Conservation (phyloP, 1,140 invertebrate species). For the Drosophila yakuba region DNA sequence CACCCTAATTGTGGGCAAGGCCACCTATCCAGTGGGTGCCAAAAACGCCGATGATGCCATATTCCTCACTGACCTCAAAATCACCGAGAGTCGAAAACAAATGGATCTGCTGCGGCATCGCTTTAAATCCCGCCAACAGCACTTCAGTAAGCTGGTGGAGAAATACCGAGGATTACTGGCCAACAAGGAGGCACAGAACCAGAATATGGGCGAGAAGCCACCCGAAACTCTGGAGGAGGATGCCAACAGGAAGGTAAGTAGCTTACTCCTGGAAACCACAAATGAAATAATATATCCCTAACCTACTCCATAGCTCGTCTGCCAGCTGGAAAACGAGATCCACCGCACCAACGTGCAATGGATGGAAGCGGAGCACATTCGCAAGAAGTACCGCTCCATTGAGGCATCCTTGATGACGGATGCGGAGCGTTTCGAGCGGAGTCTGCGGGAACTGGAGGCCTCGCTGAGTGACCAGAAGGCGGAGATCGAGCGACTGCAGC, state of each 20-base stretch:
- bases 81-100: constrained; percentile 90
- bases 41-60: constrained; percentile 87
- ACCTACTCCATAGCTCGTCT: constrained; percentile 86
- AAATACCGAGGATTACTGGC: constrained; percentile 86
- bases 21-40: constrained; percentile 80
- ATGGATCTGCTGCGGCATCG: constrained; percentile 90
- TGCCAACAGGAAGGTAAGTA: constrained; percentile 73
- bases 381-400: constrained; percentile 91
- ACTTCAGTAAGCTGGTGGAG: constrained; percentile 86
- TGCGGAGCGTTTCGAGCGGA: constrained; percentile 90
- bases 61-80: constrained; percentile 89
- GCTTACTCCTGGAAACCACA: not conserved
- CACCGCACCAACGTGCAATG: constrained; percentile 91
- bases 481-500: constrained; percentile 90
- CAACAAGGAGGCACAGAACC: constrained; percentile 83
- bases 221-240: constrained; percentile 85
- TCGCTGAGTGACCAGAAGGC: constrained; percentile 88
- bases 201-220: constrained; percentile 84
- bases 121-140: constrained; percentile 87
- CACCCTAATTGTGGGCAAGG: constrained; percentile 75
- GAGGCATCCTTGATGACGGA: constrained; percentile 89
- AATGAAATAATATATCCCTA: not conserved
- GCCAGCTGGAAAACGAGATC: constrained; percentile 90
- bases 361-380: constrained; percentile 91
- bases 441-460: constrained; percentile 88